These are phyloP conservation scores for Drosophila baimaii DNA, from an alignment of 1,140 invertebrate species.

Conservation along the genomic window DNA sequence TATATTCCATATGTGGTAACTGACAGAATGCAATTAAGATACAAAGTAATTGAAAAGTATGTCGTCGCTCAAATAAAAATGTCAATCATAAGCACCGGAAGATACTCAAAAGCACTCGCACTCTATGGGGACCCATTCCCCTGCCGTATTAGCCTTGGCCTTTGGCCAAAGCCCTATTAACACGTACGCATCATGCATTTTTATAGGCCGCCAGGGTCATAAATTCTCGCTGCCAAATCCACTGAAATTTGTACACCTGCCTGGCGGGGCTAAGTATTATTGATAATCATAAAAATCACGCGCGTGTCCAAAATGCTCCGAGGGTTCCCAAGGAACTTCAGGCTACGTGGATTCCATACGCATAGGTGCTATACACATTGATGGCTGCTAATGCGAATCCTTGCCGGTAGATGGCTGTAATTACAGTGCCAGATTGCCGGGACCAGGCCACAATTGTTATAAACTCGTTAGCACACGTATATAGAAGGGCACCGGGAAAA, in stretches of 20 bases:
- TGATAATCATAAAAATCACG: constrained; percentile 76
- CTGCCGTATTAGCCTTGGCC: constrained; percentile 25
- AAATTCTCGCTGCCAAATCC: constrained; percentile 65
- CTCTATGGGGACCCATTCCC: constrained; percentile 4
- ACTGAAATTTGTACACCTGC: constrained; percentile 73
- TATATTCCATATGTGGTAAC: constrained; percentile 39
- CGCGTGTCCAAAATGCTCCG: constrained; percentile 71
- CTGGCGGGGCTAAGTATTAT: constrained; percentile 62
- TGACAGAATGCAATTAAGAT: constrained; percentile 60
- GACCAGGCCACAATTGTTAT: constrained; percentile 55
- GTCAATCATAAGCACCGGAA: constrained; percentile 31
- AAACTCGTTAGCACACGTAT: constrained; percentile 63
- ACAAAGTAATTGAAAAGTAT: constrained; percentile 42
- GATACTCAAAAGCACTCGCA: background rate
- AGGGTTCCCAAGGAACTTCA: constrained; percentile 23
- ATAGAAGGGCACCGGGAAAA: constrained; percentile 1
- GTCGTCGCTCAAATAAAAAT: constrained; percentile 37
- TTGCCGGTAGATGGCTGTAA: constrained; percentile 48
- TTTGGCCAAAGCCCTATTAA: constrained; percentile 16
- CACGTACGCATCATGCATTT: constrained; percentile 70
- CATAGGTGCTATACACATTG: constrained; percentile 37
- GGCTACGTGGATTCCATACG: constrained; percentile 66
- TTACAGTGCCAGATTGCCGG: constrained; percentile 58
- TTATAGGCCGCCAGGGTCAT: constrained; percentile 60
- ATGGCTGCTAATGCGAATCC: constrained; percentile 44